Evolutionary conservation across 2,888 invertebrate genomes (phyloP).

Genomic region (Coremacera marginata): DNA sequence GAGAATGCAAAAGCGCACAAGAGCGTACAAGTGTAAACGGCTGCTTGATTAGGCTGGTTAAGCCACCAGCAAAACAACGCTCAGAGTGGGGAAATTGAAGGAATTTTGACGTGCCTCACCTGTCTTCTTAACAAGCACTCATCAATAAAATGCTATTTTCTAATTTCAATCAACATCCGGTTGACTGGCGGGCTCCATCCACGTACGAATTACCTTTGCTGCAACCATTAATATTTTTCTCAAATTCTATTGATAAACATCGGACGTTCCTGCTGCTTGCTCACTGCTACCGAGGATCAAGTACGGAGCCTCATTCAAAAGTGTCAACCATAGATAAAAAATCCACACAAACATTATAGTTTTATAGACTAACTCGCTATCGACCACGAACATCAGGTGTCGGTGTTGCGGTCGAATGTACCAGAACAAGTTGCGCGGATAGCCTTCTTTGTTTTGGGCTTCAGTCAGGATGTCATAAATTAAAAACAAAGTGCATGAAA

Average conservation of each 20-base stretch:
- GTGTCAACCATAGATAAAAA: background rate
- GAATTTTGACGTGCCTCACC: background rate
- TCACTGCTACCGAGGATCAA: background rate
- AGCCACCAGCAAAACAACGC: background rate
- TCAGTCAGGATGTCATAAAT: conserved; percentile 40
- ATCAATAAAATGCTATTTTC: background rate
- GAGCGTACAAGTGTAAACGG: background rate
- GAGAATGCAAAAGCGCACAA: background rate
- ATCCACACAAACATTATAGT: conserved; percentile 7
- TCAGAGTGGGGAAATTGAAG: background rate
- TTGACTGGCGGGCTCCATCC: background rate
- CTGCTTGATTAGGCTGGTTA: background rate
- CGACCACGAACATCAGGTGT: conserved; percentile 64
- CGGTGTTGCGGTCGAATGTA: conserved; percentile 13
- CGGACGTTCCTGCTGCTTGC: background rate
- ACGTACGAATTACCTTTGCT: background rate
- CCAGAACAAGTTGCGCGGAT: too few species aligned
- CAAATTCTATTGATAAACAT: conserved; percentile 8
- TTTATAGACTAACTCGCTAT: conserved; percentile 60
- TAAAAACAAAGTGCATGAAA: background rate
- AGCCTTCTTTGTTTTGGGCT: background rate
- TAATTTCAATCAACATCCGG: conserved; percentile 8
- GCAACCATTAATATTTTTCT: background rate
- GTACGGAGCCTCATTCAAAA: background rate
- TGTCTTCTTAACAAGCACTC: background rate